These are phyloP conservation scores for Tetragonisca angustula DNA, from an alignment of 2,888 invertebrate species.

Conservation along the genomic window DNA sequence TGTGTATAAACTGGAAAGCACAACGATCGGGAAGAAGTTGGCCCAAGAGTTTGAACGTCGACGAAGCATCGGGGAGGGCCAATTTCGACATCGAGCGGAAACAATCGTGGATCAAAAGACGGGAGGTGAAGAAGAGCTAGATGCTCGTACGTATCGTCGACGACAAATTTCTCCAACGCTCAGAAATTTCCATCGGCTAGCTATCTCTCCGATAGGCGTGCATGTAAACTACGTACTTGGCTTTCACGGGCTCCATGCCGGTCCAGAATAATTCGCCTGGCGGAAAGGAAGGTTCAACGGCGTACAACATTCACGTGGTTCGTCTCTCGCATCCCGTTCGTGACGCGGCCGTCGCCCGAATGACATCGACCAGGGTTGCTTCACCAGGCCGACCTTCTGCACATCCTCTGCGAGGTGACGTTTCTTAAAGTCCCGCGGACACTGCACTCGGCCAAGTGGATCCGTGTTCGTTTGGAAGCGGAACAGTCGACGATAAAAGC, in stretches of 20 bases:
- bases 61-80: background rate
- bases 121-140: background rate
- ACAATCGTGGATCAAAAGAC: background rate
- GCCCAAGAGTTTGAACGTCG: background rate
- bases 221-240: conserved; percentile 58
- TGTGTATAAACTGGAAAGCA: background rate
- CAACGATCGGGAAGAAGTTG: background rate
- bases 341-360: conserved; percentile 48
- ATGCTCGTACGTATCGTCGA: background rate
- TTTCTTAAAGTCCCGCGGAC: background rate
- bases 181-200: background rate
- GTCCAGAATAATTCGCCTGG: conserved; percentile 46
- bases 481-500: conserved; percentile 11
- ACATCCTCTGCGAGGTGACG: conserved; percentile 18
- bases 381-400: conserved; percentile 28
- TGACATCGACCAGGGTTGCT: conserved; percentile 40
- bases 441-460: conserved; percentile 26
- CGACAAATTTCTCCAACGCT: background rate
- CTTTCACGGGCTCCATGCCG: conserved; percentile 59
- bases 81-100: background rate
- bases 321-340: conserved; percentile 46
- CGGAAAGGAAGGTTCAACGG: conserved; percentile 38
- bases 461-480: conserved; percentile 8
- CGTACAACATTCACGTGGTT: conserved; percentile 54
- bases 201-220: no score